Base-by-base conservation (phyloP, 2,797 vertebrate genomes). In the Gymnocypris eckloni region DNA sequence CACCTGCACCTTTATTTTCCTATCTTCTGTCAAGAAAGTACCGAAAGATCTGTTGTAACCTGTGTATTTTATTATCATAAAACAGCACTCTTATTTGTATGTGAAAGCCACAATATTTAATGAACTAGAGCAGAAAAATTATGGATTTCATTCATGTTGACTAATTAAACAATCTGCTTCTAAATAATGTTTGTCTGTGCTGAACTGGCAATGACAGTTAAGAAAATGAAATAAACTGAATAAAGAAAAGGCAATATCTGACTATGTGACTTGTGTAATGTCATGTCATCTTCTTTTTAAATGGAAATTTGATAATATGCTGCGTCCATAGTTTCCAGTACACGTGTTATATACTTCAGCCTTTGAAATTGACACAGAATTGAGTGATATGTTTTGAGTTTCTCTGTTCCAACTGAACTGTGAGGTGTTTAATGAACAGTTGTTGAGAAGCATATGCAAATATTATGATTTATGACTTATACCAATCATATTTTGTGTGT, bases 361-460 rank as follows among this genome's bases (percentile, higher is more conserved):
- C 56, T 22, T 8, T 75, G 18, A 77, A 39, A 84, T 54, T 37
- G 59, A 52, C 28, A 22, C 18, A 81, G 12, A 7, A 39, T 20
- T 81, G 61, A 69, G 43, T 81, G 61, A 67, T 52, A 25, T 28
- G 15, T 81, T n/a, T 28, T 81, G 43, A 37, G 28, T 48, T 33
- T 48, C 4, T 78, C 10, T 43, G 20, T 39, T 50, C 6, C 33
- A 15, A 39, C 20, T 71, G 13, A 43, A 48, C 39, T 61, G 70
- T 69, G 33, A 81, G 64, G 20, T 71, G 52, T 71, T 79, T 59
- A 85, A 56, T 79, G 66, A 78, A 69, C n/a, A 7, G 18, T 71
- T 71, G n/a, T 37, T 79, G 76, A 45, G 52, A 70, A 79, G 61
- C 18, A 33, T 69, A 67, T 43, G 33, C 75, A 79, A 84, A 67